Conservation (phyloP, 2,113 vertebrate genomes). For the Climacteris rufus region DNA sequence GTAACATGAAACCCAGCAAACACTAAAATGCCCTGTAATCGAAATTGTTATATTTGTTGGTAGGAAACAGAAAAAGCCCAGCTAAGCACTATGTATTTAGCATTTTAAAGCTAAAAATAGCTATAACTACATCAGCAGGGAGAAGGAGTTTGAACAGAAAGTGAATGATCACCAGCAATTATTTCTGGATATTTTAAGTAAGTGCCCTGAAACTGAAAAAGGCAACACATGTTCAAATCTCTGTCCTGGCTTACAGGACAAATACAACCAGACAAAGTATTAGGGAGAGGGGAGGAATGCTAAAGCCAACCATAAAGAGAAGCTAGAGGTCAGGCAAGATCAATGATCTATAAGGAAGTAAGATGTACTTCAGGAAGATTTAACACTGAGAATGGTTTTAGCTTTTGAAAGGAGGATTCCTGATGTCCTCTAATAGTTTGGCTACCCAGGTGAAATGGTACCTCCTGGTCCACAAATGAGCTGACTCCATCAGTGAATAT, state of each 20-base stretch:
- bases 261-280: not conserved
- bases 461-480: not conserved
- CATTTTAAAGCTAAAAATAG: conserved; percentile 46
- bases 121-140: not conserved
- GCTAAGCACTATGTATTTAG: conserved; percentile 23
- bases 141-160: not conserved
- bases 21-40: conserved; percentile 12
- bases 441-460: not conserved
- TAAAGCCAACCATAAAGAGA: not conserved
- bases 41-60: not conserved
- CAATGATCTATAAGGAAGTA: not conserved
- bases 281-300: not conserved
- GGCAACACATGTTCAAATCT: not conserved
- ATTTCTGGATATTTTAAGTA: not conserved
- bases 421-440: not conserved
- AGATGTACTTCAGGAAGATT: not conserved
- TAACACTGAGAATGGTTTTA: not conserved
- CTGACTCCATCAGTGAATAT: not conserved
- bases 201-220: not conserved
- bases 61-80: not conserved
- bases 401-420: not conserved
- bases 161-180: conserved; percentile 1
- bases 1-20: not conserved
- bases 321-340: not conserved
- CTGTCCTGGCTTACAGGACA: not conserved